Evolutionary conservation across 2,888 invertebrate species (phyloP).

Genomic region (Ectobius pallidus): DNA sequence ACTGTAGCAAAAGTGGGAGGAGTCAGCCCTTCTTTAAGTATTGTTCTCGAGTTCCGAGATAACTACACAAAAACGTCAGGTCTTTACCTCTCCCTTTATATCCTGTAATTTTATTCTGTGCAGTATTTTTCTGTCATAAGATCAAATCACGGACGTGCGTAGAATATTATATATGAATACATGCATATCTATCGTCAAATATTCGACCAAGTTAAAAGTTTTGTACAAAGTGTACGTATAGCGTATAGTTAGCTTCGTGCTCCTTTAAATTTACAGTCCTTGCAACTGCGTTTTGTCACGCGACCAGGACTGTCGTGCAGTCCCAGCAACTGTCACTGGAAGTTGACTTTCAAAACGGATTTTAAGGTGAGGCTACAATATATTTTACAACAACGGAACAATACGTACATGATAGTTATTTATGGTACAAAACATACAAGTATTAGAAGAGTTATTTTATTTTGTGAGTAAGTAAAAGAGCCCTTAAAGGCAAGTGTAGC

Average conservation of each 20-base stretch:
- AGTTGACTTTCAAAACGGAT: neutral
- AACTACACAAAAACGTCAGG: slow-evolving; percentile 6
- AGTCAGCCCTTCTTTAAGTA: neutral
- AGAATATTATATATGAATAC: neutral
- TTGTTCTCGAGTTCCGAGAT: neutral
- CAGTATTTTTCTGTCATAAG: neutral
- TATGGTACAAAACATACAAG: too few species aligned
- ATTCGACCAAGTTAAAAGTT: neutral
- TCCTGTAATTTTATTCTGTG: neutral
- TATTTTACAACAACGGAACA: too few species aligned
- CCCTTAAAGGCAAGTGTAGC: too few species aligned
- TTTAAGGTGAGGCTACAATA: too few species aligned
- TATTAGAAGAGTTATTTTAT: too few species aligned
- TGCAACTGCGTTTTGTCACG: neutral
- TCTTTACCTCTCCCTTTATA: neutral
- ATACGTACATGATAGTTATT: too few species aligned
- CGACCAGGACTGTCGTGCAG: neutral
- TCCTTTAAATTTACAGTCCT: too few species aligned
- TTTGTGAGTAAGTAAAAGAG: too few species aligned
- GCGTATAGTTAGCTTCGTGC: too few species aligned
- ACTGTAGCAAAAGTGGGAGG: neutral
- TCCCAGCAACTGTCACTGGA: neutral
- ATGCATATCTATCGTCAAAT: neutral
- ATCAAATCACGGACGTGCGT: neutral
- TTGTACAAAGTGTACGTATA: too few species aligned